Conservation (phyloP, 2,113 vertebrate species). For the Paradoxurus hermaphroditus region DNA sequence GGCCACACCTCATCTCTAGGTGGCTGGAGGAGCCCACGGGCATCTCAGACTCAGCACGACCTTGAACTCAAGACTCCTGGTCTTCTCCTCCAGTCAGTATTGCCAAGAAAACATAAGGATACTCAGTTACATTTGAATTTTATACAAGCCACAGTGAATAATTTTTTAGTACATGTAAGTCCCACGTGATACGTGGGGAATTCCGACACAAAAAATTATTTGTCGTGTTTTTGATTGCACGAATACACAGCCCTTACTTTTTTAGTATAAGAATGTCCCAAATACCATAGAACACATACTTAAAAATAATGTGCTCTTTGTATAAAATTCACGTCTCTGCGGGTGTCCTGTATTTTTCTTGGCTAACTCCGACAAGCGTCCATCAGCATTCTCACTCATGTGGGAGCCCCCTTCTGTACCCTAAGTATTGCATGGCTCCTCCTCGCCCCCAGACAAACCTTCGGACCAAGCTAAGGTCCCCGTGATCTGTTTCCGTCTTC, state of each 20-base stretch:
- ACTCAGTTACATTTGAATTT: not conserved
- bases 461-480: not conserved
- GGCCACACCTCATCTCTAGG: accelerated
- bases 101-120: not conserved
- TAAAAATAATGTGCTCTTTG: not conserved
- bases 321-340: not conserved
- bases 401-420: too few species aligned
- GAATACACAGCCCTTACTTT: not conserved
- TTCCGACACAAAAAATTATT: not conserved
- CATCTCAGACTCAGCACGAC: not conserved
- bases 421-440: not conserved
- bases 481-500: not conserved
- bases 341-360: not conserved
- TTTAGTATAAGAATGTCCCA: not conserved
- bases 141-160: not conserved
- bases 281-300: not conserved
- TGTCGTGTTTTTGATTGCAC: too few species aligned
- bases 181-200: not conserved
- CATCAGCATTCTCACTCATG: accelerated
- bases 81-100: not conserved
- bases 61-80: not conserved
- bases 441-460: not conserved
- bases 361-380: not conserved
- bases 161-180: not conserved
- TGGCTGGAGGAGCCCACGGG: not conserved